Percentiles rank a stretch among this genome's conserved stretches.
phyloP scores from a whole-genome alignment of 2,113 vertebrate species.

The Toxostoma redivivum region DNA sequence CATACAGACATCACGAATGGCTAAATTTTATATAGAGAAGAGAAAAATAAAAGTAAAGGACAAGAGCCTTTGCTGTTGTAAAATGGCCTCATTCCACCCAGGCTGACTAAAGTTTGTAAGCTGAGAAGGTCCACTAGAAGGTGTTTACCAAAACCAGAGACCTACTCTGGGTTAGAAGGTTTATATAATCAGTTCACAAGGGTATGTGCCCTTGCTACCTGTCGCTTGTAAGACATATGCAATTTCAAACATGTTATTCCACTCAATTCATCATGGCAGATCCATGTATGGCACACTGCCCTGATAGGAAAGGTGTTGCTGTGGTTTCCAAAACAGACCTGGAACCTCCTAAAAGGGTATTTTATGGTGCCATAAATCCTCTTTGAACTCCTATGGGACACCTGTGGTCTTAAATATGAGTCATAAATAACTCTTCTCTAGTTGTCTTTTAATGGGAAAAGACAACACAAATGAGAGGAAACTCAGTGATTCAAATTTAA shows the following conservation, averaged over 20 bases:
- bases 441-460: neutral
- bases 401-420: neutral
- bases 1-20: neutral
- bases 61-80: neutral
- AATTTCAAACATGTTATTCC: neutral
- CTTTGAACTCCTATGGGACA: neutral
- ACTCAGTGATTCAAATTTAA: neutral
- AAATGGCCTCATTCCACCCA: neutral
- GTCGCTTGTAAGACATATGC: neutral
- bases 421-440: neutral
- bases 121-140: neutral
- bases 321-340: neutral
- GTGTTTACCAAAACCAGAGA: neutral
- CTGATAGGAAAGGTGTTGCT: neutral
- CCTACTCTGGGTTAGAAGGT: neutral
- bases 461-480: neutral
- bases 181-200: neutral
- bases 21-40: neutral
- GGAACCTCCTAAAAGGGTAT: neutral
- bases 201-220: neutral
- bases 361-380: neutral
- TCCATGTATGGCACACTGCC: neutral
- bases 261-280: neutral
- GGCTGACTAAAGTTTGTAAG: neutral
- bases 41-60: neutral